Evolutionary conservation across 2,888 invertebrate genomes (phyloP), one percentile per base, ranked within the genome.

Genomic region (Plusia festucae): DNA sequence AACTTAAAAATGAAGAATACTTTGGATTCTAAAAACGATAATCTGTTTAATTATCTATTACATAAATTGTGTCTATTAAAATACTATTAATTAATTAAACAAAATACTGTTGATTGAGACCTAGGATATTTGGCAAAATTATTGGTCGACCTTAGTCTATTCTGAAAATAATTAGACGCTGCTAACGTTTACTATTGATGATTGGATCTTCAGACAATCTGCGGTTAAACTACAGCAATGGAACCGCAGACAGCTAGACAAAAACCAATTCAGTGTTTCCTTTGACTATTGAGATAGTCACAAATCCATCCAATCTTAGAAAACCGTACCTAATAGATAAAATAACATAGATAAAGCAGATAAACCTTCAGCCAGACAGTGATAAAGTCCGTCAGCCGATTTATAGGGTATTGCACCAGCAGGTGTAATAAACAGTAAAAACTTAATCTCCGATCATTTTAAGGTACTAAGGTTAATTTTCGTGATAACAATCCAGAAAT

Each of bases 241-340:
- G 24, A 61, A 70, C 77, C 79, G 65, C 76, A 73, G 61, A 62
- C 60, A 70, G 57, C 68, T 66, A 44, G 62, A 70, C 65, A 60
- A 60, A 53, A 60, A 40, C 46, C 59, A 59, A 65, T 56, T 53
- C 59, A 60, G 64, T 57, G 63, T 66, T 62, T 64, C 66, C 64
- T 24, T 65, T 64, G 70, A 69, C 53, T 60, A 34, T 68, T 9
- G 44, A 18, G 22, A n/a, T 44, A 52, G 57, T 24, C 22, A 68
- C 44, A 40, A 55, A 32, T 61, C 53, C 20, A 18, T 11, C 46
- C 4, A 20, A 49, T 49, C 18, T 49, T 11, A 20, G 46, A 20
- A 40, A 40, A n/a, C n/a, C 20, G 11, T 11, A n/a, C n/a, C n/a
- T n/a, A 18, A 49, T 49, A 20, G 18, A 46, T 46, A 46, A 8